Base-by-base conservation (phyloP, 2,888 invertebrate species). In the Tachina fera region DNA sequence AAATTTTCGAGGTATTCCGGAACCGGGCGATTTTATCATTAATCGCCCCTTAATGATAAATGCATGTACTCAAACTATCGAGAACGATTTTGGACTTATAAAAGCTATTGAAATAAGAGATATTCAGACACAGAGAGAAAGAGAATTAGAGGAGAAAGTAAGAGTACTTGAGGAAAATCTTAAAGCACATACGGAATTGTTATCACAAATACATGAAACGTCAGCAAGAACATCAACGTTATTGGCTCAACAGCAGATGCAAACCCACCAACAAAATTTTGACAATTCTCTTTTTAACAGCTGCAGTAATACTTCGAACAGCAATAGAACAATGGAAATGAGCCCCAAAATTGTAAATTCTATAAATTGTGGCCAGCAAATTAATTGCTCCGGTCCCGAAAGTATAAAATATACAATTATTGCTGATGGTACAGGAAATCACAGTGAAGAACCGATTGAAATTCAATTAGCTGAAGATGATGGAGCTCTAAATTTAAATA, bases 21-120 rank as follows among this genome's bases (percentile, higher is more conserved):
- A 86, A 16, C 70, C 78, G 2, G 22, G 53, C 3, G 75, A 41
- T 10, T 13, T 77, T 31, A 31, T 3, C 39, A 79, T 31, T 31
- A 31, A 80, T 19, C 83, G 82, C 5, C 88, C 88, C 1, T 88
- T 91, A 87, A 74, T 86, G 77, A 77, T 91, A 3, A 88, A 88
- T 14, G 88, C 90, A 10, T 91, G 91, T 91, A 88, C 91, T 1
- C 92, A 91, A 80, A 91, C 91, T 1, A 86, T 87, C 0, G 70
- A 75, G 43, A 88, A 89, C 3, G 91, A 90, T 71, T 90, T 90
- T 31, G 87, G 61, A 8, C 68, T 86, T 19, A 11, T 90, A 51
- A 14, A 89, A 45, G 84, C 75, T 53, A 39, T 65, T 0, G 68
- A 87, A 8, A 82, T 88, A 43, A 70, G 83, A 9, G 85, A 87